Conservation (phyloP, 2,797 vertebrate genomes). For the Lacerta agilis region DNA sequence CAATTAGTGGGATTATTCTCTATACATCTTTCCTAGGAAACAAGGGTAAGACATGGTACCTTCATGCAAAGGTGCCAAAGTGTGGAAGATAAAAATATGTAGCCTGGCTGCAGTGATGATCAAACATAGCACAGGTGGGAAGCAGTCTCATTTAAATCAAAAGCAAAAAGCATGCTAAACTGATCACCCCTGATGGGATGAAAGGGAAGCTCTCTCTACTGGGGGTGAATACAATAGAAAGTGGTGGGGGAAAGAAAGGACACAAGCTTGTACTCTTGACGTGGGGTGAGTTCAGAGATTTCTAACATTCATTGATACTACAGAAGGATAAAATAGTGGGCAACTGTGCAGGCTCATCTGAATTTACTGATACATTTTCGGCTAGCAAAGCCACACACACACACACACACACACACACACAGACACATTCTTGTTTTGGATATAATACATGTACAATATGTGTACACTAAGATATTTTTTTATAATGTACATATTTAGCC, state of each 20-base stretch:
- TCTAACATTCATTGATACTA: slow-evolving; percentile 18
- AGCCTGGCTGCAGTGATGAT: slow-evolving; percentile 5
- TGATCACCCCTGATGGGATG: slow-evolving; percentile 12
- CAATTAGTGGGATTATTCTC: not conserved
- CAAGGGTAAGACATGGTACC: not conserved
- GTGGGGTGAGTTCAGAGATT: slow-evolving; percentile 33
- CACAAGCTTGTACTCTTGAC: slow-evolving; percentile 32
- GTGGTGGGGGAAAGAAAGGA: slow-evolving; percentile 22
- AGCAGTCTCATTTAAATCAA: slow-evolving; percentile 2
- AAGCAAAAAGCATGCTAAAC: slow-evolving; percentile 30
- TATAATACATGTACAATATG: too few relatives aligned
- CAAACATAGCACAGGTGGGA: not conserved
- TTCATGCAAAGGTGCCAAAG: not conserved
- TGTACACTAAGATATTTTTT: too few relatives aligned
- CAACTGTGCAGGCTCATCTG: not conserved
- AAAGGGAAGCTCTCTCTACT: not conserved
- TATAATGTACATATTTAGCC: too few relatives aligned
- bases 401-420: too few relatives aligned
- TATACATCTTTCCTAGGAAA: not conserved
- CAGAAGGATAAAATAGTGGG: slow-evolving; percentile 19
- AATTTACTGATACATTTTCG: too few relatives aligned
- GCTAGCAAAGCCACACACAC: too few relatives aligned
- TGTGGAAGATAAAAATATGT: slow-evolving; percentile 5
- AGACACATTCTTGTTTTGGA: too few relatives aligned
- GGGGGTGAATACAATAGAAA: slow-evolving; percentile 19